A percentile compares a stretch with the other conserved stretches of the same genome.
These are phyloP conservation scores for Sebastes variabilis DNA, from an alignment of 2,797 vertebrate genomes.

Conservation along the genomic window DNA sequence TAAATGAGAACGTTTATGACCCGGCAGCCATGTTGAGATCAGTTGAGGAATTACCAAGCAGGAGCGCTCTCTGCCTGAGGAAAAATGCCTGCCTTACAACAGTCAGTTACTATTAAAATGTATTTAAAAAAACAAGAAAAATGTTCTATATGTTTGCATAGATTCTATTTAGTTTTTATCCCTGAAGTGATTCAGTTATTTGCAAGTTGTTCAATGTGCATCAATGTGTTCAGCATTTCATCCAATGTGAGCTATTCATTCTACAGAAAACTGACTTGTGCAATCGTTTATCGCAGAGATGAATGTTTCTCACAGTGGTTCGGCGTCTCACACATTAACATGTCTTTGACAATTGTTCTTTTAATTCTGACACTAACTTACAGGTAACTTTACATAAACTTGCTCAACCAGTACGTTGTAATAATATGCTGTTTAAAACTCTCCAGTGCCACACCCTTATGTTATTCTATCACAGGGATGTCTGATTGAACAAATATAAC, in stretches of 20 bases:
- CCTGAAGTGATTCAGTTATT: neutral
- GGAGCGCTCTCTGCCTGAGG: no score
- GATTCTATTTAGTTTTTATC: neutral
- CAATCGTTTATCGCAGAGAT: neutral
- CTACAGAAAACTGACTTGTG: neutral
- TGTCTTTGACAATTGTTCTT: neutral
- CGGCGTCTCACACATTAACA: neutral
- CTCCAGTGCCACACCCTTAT: constrained; percentile 1
- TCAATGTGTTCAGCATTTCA: neutral
- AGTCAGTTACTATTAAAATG: no score
- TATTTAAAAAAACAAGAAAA: no score
- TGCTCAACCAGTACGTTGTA: neutral
- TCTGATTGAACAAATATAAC: neutral
- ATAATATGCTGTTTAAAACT: neutral
- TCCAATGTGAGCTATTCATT: neutral
- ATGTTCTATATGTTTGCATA: no score
- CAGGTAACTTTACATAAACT: neutral
- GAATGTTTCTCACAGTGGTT: neutral
- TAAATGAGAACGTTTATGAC: no score
- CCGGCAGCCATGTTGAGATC: no score
- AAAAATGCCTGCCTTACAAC: no score
- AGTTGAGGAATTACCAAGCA: no score
- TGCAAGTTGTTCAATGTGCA: neutral
- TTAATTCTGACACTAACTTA: neutral
- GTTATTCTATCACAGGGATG: neutral